Base-by-base conservation (phyloP, 2,888 invertebrate genomes). In the Watsonalla cultraria region DNA sequence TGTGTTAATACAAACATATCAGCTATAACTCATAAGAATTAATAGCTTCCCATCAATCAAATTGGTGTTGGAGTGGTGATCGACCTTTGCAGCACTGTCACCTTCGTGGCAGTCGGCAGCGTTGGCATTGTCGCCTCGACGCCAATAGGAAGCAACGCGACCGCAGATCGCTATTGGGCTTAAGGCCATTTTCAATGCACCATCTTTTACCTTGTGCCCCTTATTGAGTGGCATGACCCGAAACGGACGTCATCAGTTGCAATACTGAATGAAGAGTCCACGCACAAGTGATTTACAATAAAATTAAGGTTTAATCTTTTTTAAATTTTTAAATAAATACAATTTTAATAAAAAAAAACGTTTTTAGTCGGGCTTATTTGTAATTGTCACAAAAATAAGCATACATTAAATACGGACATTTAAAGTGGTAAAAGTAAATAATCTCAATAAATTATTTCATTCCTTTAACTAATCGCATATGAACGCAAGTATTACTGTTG, bases 121-220 rank as follows among this genome's bases (percentile, higher is more conserved):
- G 78, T 71, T 80, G 87, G 86, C 88, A 86, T 87, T 88, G 89
- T 87, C 86, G 79, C 84, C 84, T 82, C 85, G 78, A 77, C 82
- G 86, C 84, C 88, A 89, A 83, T 90, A 90, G 90, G 90, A 90
- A 90, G 90, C 90, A 82, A 76, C 81, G 73, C 84, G 80, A 80
- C 74, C 85, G 76, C 83, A 86, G 84, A 84, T 85, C 75, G 88
- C 89, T 90, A 90, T 90, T 90, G 89, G 89, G 89, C 87, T 84
- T 90, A 89, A 90, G 90, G 90, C 83, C 90, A 78, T 84, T 86
- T 82, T 89, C 89, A 90, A 90, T 90, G 90, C 88, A 90, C 90
- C 90, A 90, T 90, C 90, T 90, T 88, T 90, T 86, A 86, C 90
- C 90, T 90, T 90, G 90, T 90, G 84, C 90, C 80, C 86, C 89